A percentile compares a stretch with the other conserved stretches of the same genome.
phyloP scores from a whole-genome alignment of 2,888 invertebrate species.

The Eupithecia pulchellata region DNA sequence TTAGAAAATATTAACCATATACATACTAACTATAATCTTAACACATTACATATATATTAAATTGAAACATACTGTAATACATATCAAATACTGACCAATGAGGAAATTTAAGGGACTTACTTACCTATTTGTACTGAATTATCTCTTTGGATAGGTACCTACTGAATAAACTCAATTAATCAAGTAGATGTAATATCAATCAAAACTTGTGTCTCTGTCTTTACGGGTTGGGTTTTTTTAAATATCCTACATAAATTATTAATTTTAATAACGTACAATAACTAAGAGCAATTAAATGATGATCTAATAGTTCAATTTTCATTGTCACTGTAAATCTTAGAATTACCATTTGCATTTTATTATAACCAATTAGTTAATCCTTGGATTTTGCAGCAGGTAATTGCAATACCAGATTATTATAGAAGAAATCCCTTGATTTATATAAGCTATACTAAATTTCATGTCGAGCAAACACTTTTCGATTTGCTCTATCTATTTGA shows the following conservation, averaged over 20 bases:
- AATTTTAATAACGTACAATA: background rate
- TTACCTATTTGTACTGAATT: too few relatives aligned
- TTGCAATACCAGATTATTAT: background rate
- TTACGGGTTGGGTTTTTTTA: too few relatives aligned
- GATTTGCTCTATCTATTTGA: background rate
- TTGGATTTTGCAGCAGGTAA: background rate
- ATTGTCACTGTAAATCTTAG: constrained; percentile 2
- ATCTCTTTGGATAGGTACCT: too few relatives aligned
- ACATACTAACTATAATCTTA: too few relatives aligned
- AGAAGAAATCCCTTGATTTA: background rate
- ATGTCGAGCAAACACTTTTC: background rate
- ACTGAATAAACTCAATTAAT: too few relatives aligned
- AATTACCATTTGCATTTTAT: background rate
- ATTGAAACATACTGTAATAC: too few relatives aligned
- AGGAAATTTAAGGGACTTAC: too few relatives aligned
- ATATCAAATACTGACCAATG: too few relatives aligned
- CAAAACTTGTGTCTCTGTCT: too few relatives aligned
- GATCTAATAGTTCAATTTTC: background rate
- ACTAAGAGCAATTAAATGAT: background rate
- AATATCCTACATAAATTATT: background rate
- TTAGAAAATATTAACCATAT: too few relatives aligned
- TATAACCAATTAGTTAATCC: background rate
- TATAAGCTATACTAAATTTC: background rate
- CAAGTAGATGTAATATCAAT: too few relatives aligned
- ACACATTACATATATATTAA: too few relatives aligned